Evolutionary conservation across 1,140 invertebrate species (phyloP).

Genomic region (Pomacea maculata): DNA sequence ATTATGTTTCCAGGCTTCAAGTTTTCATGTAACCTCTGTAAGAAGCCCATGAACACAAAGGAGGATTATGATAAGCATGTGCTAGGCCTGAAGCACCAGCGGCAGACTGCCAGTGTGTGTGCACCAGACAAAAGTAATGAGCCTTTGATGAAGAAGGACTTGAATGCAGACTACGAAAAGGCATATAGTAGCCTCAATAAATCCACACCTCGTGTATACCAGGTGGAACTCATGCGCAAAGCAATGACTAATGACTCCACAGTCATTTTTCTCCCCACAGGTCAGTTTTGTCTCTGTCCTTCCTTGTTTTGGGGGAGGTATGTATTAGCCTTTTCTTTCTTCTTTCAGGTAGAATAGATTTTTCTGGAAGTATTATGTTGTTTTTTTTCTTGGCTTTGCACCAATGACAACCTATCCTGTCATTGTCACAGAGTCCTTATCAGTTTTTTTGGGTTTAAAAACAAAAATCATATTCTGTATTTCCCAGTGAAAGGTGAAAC

Average conservation of each 20-base stretch:
- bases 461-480: too few species aligned
- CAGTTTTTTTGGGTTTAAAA: too few species aligned
- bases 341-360: not conserved
- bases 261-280: constrained; percentile 60
- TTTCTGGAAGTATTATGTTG: too few species aligned
- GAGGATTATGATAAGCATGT: constrained; percentile 42
- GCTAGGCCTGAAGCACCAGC: constrained; percentile 38
- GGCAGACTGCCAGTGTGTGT: constrained; percentile 34
- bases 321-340: not conserved
- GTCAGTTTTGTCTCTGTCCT: constrained; percentile 33
- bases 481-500: too few species aligned
- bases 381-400: too few species aligned
- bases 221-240: constrained; percentile 54
- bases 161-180: not conserved
- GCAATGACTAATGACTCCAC: constrained; percentile 43
- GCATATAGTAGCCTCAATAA: constrained; percentile 15
- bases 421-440: too few species aligned
- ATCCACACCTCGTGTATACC: constrained; percentile 50
- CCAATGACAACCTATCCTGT: too few species aligned
- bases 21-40: constrained; percentile 47
- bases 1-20: constrained; percentile 18
- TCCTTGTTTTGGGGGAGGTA: not conserved
- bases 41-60: constrained; percentile 45
- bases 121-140: constrained; percentile 31
- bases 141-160: constrained; percentile 21